Conservation (phyloP, 1,140 invertebrate genomes). For the Nasonia giraulti region DNA sequence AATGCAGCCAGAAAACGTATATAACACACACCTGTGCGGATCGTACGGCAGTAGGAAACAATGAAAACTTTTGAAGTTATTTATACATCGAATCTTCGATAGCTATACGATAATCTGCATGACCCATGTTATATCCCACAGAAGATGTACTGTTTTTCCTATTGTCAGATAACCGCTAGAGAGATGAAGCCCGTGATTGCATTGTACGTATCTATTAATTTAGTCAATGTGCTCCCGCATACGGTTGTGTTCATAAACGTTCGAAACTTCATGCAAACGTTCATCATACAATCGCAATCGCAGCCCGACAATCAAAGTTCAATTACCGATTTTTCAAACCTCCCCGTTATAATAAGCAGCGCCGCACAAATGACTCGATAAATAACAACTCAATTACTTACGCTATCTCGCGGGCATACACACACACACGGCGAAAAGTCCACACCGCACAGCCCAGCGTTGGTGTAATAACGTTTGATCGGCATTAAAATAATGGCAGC, state of each 20-base stretch:
- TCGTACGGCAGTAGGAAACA: conserved; percentile 13
- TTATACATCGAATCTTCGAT: conserved; percentile 16
- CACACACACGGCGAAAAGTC: not conserved
- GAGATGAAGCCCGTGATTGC: not conserved
- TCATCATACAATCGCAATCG: not conserved
- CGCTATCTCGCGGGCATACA: not conserved
- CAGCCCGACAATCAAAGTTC: not conserved
- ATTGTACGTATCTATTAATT: not conserved
- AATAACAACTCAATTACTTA: not conserved
- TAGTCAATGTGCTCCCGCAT: not conserved
- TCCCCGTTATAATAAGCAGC: not conserved
- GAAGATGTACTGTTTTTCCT: not conserved
- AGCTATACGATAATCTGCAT: conserved; percentile 18
- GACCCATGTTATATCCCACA: not conserved
- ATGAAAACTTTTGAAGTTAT: conserved; percentile 15
- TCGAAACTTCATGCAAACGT: not conserved
- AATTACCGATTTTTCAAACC: not conserved
- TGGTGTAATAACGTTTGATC: not conserved
- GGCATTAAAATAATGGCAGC: not conserved
- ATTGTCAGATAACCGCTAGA: not conserved
- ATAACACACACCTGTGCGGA: not conserved
- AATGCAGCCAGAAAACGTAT: not conserved
- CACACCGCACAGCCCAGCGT: not conserved
- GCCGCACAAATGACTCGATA: not conserved
- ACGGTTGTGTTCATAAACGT: not conserved